A percentile compares a stretch with the other conserved stretches of the same genome.
These are phyloP conservation scores for Heliconius congener DNA, from an alignment of 1,140 invertebrate species.

Conservation along the genomic window DNA sequence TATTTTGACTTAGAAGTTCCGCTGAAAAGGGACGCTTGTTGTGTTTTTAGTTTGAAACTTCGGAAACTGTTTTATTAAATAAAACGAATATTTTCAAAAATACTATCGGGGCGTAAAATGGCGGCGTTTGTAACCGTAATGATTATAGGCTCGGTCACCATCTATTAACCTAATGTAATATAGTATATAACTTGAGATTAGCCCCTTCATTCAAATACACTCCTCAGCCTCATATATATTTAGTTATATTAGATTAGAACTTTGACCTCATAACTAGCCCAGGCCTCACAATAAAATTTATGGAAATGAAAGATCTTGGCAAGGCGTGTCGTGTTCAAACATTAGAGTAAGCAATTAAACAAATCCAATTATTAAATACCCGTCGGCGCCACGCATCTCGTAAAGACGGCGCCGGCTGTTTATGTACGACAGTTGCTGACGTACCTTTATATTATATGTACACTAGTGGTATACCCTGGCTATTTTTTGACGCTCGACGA, in stretches of 20 bases:
- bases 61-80: background rate
- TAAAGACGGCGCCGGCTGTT: conserved; percentile 14
- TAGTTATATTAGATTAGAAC: background rate
- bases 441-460: background rate
- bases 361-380: conserved; percentile 14
- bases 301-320: conserved; percentile 7
- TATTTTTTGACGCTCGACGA: background rate
- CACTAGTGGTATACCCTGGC: background rate
- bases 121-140: no score
- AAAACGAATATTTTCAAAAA: background rate
- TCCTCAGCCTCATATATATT: background rate
- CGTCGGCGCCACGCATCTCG: conserved; percentile 14
- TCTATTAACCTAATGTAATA: no score
- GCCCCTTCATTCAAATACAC: background rate
- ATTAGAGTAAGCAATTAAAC: conserved; percentile 11
- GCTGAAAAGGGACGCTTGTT: background rate
- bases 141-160: no score
- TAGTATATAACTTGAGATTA: no score
- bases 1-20: background rate
- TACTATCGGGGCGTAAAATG: no score
- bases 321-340: conserved; percentile 1
- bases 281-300: background rate
- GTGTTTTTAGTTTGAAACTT: conserved; percentile 6
- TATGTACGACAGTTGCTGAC: background rate
- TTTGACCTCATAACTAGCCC: background rate